Conservation (phyloP, 1,140 invertebrate species). For the Drosophila truncata region DNA sequence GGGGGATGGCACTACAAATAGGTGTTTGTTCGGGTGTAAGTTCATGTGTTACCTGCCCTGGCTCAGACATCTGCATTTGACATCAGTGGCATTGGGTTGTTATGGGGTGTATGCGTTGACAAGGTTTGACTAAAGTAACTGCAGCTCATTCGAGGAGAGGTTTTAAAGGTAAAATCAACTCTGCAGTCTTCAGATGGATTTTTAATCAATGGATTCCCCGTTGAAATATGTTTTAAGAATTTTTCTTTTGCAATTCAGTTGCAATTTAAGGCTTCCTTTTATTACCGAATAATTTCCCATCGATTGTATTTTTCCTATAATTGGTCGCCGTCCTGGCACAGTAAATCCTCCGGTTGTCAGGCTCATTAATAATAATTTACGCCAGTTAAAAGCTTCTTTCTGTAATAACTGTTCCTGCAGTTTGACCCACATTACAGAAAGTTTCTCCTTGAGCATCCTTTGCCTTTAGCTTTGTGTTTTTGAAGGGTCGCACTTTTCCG, state of each 20-base stretch:
- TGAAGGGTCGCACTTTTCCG: constrained; percentile 11
- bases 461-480: constrained; percentile 4
- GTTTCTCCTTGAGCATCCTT: background rate
- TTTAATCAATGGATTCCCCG: background rate
- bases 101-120: background rate
- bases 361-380: constrained; percentile 8
- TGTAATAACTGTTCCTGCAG: background rate
- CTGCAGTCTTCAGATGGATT: background rate
- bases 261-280: background rate
- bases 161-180: background rate
- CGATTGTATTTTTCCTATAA: background rate
- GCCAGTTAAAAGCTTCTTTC: background rate
- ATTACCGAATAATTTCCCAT: background rate
- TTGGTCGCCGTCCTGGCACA: background rate
- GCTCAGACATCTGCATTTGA: constrained; percentile 9
- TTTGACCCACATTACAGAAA: constrained; percentile 10
- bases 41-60: constrained; percentile 6
- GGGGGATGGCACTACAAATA: background rate
- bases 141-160: background rate
- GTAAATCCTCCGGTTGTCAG: background rate
- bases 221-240: background rate
- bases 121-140: background rate
- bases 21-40: constrained; percentile 13
- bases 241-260: no score
- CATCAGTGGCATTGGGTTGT: constrained; percentile 5